Evolutionary conservation across 2,888 invertebrate species (phyloP), one percentile per base, ranked within the genome.

Genomic region (Melitaea athalia): DNA sequence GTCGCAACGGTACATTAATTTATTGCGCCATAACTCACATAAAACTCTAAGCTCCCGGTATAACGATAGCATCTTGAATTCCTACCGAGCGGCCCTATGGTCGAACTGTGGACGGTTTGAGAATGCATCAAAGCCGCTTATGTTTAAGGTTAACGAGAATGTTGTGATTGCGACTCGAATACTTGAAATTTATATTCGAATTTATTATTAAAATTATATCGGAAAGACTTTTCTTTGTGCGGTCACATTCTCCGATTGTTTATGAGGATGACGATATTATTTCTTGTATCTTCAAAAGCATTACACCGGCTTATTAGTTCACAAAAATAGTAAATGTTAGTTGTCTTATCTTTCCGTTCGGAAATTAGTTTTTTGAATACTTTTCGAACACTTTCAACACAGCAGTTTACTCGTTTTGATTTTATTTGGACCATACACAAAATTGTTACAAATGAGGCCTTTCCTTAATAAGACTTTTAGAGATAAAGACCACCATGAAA

Each of bases 21-120:
- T 92, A 92, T 92, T 81, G 81, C 84, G 73, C 86, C 83, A 90
- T 92, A 91, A 89, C 84, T 91, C 88, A 89, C 89, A 86, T 88
- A 88, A 86, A 88, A 86, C 78, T 83, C 85, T 88, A 88, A 90
- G 89, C 88, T 87, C 83, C 86, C 84, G 79, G 84, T 81, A 81
- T 76, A 78, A 76, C 78, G 91, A 92, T 91, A 91, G 74, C 79
- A 91, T 92, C 92, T 88, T 78, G 81, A 82, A 91, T 91, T 89
- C 91, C 85, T 88, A 81, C 83, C 77, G 80, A 77, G 76, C 75
- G 78, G 75, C 74, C 73, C 72, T 69, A 64, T 57, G 61, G 71
- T 65, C 74, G 75, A 70, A 75, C 76, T 72, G 72, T 75, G 78
- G 69, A 67, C 55, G 73, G 74, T 77, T 78, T 80, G 74, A 76